Base-by-base conservation (phyloP, 2,113 vertebrate genomes). In the Tonatia bakeri region DNA sequence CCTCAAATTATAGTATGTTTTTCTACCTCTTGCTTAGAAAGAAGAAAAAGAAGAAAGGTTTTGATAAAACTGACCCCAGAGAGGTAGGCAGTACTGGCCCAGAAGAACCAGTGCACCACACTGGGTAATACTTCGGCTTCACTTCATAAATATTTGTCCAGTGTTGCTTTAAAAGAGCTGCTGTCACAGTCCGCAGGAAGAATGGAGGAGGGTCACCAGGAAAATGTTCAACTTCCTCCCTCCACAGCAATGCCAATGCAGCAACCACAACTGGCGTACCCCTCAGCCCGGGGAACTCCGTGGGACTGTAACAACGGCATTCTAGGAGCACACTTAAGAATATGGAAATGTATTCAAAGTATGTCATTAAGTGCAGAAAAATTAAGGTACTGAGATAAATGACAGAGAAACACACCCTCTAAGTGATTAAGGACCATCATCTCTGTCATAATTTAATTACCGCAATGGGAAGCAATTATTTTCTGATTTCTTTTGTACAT, bases 291-390 rank as follows among this genome's bases (percentile, higher is more conserved):
- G 13, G 20, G n/a, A 65, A 50, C 69, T 56, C 77, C 85, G 36
- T 59, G 14, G 45, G 26, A 28, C 24, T 77, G 2, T 77, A 77
- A 38, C 91, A 84, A 33, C 38, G 52, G 20, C 15, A 12, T 69
- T 90, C 16, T 47, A 73, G 82, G 92, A 81, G 5, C n/a, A 31
- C 5, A 38, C 22, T 28, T 59, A 80, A 24, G 52, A 89, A 86
- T 50, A 86, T 38, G 82, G 43, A 92, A 95, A 93, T 75, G 33
- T 47, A 77, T 54, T 94, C 47, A 77, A 89, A 83, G 81, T 52
- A 72, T 89, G 14, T 79, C 36, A 86, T 17, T 73, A 92, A 36
- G 15, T 80, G 36, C 52, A 43, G 24, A 86, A 83, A 64, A 86
- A 70, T 70, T 90, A 87, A 6, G 16, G 64, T 72, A 87, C 14